Evolutionary conservation across 53 echinoderm and acorn worm genomes (phyloP), one percentile per base, ranked within the genome.

Genomic region (Antedon mediterranea): DNA sequence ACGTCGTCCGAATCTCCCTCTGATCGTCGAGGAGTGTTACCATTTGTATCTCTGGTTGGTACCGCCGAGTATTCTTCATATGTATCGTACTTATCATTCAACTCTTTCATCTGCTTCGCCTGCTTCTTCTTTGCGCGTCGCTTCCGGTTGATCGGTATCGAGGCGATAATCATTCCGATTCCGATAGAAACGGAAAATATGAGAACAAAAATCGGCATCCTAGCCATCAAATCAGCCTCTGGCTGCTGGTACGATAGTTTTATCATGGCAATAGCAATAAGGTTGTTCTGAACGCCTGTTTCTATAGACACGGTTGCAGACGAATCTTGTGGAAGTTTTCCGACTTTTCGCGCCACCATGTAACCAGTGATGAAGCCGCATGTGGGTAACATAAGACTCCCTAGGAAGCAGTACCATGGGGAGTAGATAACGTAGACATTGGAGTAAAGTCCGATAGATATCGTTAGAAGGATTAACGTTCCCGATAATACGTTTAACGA

Each of bases 211-310:
- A 93, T 88, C 23, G 90, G 90, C 84, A 90, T 89, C 26, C 93
- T 81, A 29, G 93, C 90, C 90, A 90, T 93, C 29, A 93, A 76
- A 74, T 93, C 93, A 28, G 93, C 90, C 42, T 93, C 93, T 15
- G 93, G 93, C 31, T 93, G 93, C 26, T 86, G 86, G 81, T 86
- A 93, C n/a, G 93, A 90, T 20, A 90, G 90, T 82, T 90, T 90
- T 9, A 93, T 83, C 83, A 93, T 85, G 3, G 93, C 88, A 72
- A 90, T 90, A 43, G 93, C 93, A 26, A 93, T 86, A 29, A 93
- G 84, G 75, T 93, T 93, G 79, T 93, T 93, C 83, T 93, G 93
- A 6, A 93, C 90, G 3, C 93, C 93, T 13, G 93, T 93, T 80
- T 93, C 93, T 28, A 90, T 83, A 33, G 83, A 83, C 37, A 93